These are phyloP conservation scores for Epinotia nisella DNA, from an alignment of 2,888 invertebrate species.

Conservation along the genomic window DNA sequence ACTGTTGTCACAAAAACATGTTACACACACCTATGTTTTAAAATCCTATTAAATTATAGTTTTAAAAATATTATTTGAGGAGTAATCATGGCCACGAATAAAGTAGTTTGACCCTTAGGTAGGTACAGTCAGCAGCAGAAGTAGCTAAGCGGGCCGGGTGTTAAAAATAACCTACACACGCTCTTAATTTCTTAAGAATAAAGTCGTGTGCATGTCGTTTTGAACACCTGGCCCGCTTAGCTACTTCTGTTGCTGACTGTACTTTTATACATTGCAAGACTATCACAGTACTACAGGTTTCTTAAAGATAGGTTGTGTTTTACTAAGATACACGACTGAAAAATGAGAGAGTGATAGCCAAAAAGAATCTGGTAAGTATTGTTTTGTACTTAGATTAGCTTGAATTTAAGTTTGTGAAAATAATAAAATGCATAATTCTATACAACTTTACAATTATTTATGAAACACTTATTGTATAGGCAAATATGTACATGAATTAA, in stretches of 20 bases:
- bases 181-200: too few species aligned
- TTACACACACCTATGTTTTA: too few species aligned
- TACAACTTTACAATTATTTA: conserved; percentile 4
- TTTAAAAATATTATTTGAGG: too few species aligned
- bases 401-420: conserved; percentile 7
- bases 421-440: conserved; percentile 2
- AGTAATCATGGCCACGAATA: too few species aligned
- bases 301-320: neutral
- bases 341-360: neutral
- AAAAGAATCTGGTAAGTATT: neutral
- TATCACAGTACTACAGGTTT: neutral
- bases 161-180: too few species aligned
- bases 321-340: neutral
- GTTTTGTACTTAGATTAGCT: conserved; percentile 2
- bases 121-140: too few species aligned
- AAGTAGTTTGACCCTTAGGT: neutral
- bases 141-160: too few species aligned
- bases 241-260: too few species aligned
- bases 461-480: neutral
- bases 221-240: too few species aligned
- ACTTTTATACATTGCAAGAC: neutral
- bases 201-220: too few species aligned
- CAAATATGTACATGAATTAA: neutral
- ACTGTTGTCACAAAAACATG: too few species aligned
- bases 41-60: too few species aligned